Conservation (phyloP, 2,888 invertebrate genomes). For the Oxycera nigricornis region DNA sequence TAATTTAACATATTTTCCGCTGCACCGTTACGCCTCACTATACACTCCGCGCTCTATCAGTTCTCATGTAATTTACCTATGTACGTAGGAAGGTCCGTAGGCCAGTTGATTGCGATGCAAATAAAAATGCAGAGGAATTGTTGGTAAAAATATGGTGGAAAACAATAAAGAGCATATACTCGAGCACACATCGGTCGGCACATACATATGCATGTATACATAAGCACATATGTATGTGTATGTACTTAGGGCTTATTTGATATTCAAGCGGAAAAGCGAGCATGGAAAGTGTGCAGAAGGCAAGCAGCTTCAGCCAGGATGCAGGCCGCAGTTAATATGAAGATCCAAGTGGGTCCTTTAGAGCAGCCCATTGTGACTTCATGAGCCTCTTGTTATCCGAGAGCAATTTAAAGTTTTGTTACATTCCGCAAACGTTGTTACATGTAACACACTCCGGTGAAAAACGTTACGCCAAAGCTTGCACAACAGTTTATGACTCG, state of each 20-base stretch:
- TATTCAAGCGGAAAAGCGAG: slow-evolving; percentile 4
- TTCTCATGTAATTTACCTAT: slow-evolving; percentile 26
- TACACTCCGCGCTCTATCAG: neutral
- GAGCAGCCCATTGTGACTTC: slow-evolving; percentile 23
- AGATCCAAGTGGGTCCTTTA: slow-evolving; percentile 24
- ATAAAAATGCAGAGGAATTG: slow-evolving; percentile 23
- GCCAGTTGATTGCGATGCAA: slow-evolving; percentile 25
- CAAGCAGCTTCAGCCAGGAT: neutral
- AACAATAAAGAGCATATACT: slow-evolving; percentile 2
- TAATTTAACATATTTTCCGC: slow-evolving; percentile 9
- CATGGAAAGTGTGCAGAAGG: slow-evolving; percentile 3
- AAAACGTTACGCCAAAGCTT: slow-evolving; percentile 23
- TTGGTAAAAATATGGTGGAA: neutral
- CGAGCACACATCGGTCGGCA: neutral
- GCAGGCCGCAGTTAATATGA: slow-evolving; percentile 29
- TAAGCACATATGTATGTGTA: too few relatives aligned
- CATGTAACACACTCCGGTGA: slow-evolving; percentile 16
- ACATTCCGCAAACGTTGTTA: slow-evolving; percentile 20
- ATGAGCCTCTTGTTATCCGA: slow-evolving; percentile 37
- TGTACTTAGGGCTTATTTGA: slow-evolving; percentile 27
- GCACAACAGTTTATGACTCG: neutral
- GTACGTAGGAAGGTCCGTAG: too few relatives aligned
- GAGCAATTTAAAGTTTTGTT: slow-evolving; percentile 36
- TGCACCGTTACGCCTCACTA: neutral
- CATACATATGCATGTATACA: neutral